Evolutionary conservation across 2,888 invertebrate species (phyloP).

Genomic region (Alcis repandata): DNA sequence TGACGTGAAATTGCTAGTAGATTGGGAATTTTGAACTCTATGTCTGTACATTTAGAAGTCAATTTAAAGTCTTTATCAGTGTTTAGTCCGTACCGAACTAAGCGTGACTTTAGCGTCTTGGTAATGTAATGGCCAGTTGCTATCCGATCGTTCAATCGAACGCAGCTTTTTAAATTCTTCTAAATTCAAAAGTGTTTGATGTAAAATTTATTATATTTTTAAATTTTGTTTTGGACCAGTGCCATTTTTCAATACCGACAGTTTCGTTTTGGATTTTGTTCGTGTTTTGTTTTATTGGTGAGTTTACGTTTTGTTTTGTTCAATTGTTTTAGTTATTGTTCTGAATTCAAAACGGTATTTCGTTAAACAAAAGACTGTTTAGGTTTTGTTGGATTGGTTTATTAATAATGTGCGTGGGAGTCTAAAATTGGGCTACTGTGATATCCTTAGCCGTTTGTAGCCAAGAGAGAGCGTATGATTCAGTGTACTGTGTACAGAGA

Average conservation of each 20-base stretch:
- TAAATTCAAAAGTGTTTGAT: slow-evolving; percentile 10
- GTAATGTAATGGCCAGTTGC: slow-evolving; percentile 63
- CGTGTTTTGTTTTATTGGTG: slow-evolving; percentile 5
- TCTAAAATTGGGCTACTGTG: slow-evolving; percentile 20
- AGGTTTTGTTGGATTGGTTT: slow-evolving; percentile 1
- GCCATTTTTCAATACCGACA: not conserved
- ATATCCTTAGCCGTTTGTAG: slow-evolving; percentile 17
- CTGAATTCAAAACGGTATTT: not conserved
- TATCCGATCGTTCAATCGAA: slow-evolving; percentile 51
- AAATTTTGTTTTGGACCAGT: not conserved
- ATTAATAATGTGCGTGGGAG: slow-evolving; percentile 29
- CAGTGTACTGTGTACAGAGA: not conserved
- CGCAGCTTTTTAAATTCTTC: slow-evolving; percentile 38
- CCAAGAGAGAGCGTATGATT: slow-evolving; percentile 22
- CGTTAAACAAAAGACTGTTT: not conserved
- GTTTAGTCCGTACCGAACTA: slow-evolving; percentile 47
- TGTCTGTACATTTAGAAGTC: slow-evolving; percentile 41
- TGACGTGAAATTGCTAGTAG: slow-evolving; percentile 13
- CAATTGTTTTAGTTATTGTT: slow-evolving; percentile 9
- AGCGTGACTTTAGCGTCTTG: slow-evolving; percentile 51
- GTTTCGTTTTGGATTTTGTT: slow-evolving; percentile 5
- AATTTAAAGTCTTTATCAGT: slow-evolving; percentile 34
- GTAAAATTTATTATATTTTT: slow-evolving; percentile 9
- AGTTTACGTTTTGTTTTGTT: slow-evolving; percentile 8
- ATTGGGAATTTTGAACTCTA: slow-evolving; percentile 39